Base-by-base conservation (phyloP, 2,797 vertebrate genomes). In the Melanotaenia trifasciata region DNA sequence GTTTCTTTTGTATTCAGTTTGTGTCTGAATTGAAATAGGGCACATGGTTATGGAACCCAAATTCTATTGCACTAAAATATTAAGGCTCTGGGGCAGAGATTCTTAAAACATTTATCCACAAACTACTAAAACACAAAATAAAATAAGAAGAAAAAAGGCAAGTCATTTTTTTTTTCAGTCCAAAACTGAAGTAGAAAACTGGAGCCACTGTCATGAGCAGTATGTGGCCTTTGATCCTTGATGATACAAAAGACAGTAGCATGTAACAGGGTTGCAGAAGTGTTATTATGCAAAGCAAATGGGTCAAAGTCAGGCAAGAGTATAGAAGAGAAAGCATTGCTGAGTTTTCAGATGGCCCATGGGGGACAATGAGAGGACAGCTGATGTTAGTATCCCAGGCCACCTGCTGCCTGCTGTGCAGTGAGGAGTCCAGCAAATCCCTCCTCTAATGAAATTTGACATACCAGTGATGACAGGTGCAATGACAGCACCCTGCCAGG, bases 361-460 rank as follows among this genome's bases (percentile, higher is more conserved):
- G 75, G 90, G 82, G 64, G 69, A 81, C 71, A 40, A 50, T n/a
- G 40, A 72, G 72, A 84, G 84, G 85, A 86, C 81, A 82, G 76
- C 64, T 77, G 83, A 90, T 82, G 89, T 81, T 70, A 57, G 81
- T 24, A 68, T 89, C 92, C 84, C 81, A 35, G 78, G 87, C 91
- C 90, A 94, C 91, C 93, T 93, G 92, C 91, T 85, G 84, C 87
- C 85, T 84, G 87, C 79, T 79, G 73, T 75, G 75, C 66, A 66
- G 70, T 26, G 54, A 78, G 45, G 70, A 83, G 78, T 78, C 87
- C 80, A 56, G 79, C 53, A 40, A 81, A 80, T 81, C 78, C 86
- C 75, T 70, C 51, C 73, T 47, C 78, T 91, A 92, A 94, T 94
- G 90, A 93, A 91, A 90, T 90, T 77, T 94, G 93, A 94, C 92